These are phyloP conservation scores for Crepidodera aurea DNA, from an alignment of 2,888 invertebrate species.

Conservation along the genomic window DNA sequence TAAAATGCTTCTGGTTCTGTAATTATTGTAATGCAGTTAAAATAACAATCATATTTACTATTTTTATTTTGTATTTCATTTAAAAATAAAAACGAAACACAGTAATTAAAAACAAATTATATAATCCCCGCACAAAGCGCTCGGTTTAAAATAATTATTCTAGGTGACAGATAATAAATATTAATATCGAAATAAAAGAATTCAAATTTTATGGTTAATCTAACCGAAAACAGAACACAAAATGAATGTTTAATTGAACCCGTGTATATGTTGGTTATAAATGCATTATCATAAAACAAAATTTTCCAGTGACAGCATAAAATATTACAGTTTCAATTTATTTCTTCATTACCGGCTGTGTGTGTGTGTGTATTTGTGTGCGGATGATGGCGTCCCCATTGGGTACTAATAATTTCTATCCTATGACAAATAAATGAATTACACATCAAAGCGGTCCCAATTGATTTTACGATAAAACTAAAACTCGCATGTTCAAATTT, in stretches of 20 bases:
- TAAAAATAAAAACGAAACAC: no score
- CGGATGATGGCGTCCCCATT: constrained; percentile 22
- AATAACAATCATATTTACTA: no score
- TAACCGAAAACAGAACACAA: constrained; percentile 25
- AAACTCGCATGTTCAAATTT: constrained; percentile 2
- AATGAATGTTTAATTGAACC: constrained; percentile 21
- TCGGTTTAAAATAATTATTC: constrained; percentile 11
- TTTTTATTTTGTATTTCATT: no score
- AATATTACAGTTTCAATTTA: constrained; percentile 31
- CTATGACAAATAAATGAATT: constrained; percentile 26
- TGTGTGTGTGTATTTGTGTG: neutral
- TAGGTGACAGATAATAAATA: constrained; percentile 12
- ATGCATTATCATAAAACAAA: constrained; percentile 31
- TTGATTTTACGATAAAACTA: constrained; percentile 11
- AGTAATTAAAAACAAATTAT: constrained; percentile 1
- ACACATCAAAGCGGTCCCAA: constrained; percentile 26
- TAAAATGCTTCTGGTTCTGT: no score
- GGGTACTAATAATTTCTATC: constrained; percentile 28
- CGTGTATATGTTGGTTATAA: constrained; percentile 19
- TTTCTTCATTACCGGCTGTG: constrained; percentile 17
- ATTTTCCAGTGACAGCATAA: constrained; percentile 25
- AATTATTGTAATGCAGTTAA: no score
- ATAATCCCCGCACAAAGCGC: neutral
- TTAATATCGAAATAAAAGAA: neutral
- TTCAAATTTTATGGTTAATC: constrained; percentile 22